Conservation (phyloP, 1,140 invertebrate genomes). For the Drosophila nikananu region DNA sequence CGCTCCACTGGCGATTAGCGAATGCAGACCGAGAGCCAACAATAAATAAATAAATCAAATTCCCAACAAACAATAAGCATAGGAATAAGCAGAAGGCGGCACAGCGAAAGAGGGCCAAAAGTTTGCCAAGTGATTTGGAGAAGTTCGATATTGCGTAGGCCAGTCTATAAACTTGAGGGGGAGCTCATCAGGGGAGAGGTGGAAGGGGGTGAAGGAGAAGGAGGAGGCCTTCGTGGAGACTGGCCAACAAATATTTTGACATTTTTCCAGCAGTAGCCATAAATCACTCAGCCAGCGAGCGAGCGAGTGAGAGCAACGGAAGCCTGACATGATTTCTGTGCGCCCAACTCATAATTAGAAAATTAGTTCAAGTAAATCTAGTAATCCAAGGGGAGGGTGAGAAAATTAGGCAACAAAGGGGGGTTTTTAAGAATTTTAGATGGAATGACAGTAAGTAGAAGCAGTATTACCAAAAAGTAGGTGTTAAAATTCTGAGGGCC, state of each 20-base stretch:
- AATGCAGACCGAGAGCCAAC: slow-evolving; percentile 43
- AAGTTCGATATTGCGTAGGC: slow-evolving; percentile 71
- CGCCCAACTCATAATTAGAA: slow-evolving; percentile 80
- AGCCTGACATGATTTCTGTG: slow-evolving; percentile 74
- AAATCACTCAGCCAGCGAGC: slow-evolving; percentile 64
- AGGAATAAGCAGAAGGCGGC: slow-evolving; percentile 12
- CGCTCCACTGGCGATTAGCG: slow-evolving; percentile 76
- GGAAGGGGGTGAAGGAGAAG: not conserved
- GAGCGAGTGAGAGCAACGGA: slow-evolving; percentile 30
- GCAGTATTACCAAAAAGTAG: not conserved
- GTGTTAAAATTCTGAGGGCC: not conserved
- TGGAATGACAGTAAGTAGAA: not conserved
- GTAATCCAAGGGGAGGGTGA: slow-evolving; percentile 12
- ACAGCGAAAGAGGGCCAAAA: slow-evolving; percentile 37
- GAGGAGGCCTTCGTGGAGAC: slow-evolving; percentile 2
- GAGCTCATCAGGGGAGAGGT: slow-evolving; percentile 1
- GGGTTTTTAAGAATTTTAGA: not conserved
- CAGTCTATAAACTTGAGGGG: slow-evolving; percentile 35
- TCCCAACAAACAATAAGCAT: slow-evolving; percentile 37
- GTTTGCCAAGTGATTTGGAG: slow-evolving; percentile 78
- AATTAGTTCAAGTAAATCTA: slow-evolving; percentile 68
- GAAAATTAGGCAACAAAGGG: not conserved
- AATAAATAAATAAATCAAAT: slow-evolving; percentile 84
- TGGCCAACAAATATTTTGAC: slow-evolving; percentile 75
- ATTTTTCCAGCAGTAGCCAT: slow-evolving; percentile 78